A percentile compares a stretch with the other conserved stretches of the same genome.
phyloP scores from a whole-genome alignment of 1,140 invertebrate species.

The Campoletis sonorensis region DNA sequence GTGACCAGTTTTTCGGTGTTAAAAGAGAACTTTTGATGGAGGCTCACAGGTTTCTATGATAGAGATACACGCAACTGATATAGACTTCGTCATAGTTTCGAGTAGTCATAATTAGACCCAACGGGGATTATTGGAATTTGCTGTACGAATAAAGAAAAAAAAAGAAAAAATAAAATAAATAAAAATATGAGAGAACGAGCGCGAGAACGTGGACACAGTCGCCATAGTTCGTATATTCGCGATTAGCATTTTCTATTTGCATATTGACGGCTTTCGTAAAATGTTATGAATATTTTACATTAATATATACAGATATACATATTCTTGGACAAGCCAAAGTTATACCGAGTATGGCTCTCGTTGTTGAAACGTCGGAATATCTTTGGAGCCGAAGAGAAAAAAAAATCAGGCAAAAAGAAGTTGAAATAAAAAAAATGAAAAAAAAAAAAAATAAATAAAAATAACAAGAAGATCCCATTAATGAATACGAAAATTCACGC shows the following conservation, averaged over 20 bases:
- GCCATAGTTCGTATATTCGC: constrained; percentile 62
- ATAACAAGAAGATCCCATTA: neutral
- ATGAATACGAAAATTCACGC: constrained; percentile 14
- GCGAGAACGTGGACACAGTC: constrained; percentile 11
- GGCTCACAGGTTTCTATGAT: neutral
- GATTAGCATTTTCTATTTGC: constrained; percentile 76
- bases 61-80: neutral
- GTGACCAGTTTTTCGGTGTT: too few species aligned
- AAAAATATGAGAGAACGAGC: neutral
- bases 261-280: constrained; percentile 77
- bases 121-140: constrained; percentile 9
- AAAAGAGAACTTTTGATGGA: neutral
- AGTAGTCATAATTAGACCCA: constrained; percentile 19
- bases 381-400: neutral
- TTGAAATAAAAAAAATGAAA: neutral
- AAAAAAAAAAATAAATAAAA: neutral
- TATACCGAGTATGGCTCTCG: neutral
- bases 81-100: constrained; percentile 7
- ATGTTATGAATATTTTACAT: constrained; percentile 76
- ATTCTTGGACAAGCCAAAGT: neutral
- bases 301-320: constrained; percentile 17
- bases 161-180: neutral
- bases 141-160: neutral
- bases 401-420: neutral
- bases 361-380: neutral